Evolutionary conservation across 2,797 vertebrate genomes (phyloP).

Genomic region (Catostomus latipinnis): DNA sequence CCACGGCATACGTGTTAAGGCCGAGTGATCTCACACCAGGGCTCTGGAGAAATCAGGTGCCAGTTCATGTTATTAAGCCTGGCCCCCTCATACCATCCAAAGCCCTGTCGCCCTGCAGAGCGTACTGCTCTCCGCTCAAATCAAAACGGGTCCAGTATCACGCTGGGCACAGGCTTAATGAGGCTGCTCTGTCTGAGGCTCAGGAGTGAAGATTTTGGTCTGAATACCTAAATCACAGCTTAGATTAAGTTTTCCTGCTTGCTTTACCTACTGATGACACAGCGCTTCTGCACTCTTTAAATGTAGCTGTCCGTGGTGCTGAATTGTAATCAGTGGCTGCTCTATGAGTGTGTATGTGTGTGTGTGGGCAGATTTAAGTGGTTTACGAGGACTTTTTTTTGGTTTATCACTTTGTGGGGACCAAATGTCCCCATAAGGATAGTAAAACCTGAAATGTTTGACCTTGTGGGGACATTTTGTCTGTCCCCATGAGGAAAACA

Average conservation of each 20-base stretch:
- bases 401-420: too few species aligned
- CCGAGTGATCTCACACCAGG: slow-evolving; percentile 59
- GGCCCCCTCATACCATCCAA: slow-evolving; percentile 11
- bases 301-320: slow-evolving; percentile 53
- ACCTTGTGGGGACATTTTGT: too few species aligned
- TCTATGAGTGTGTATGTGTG: slow-evolving; percentile 1
- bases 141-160: neutral
- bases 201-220: slow-evolving; percentile 22
- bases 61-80: slow-evolving; percentile 61
- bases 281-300: slow-evolving; percentile 28
- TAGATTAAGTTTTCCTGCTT: slow-evolving; percentile 43
- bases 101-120: slow-evolving; percentile 7
- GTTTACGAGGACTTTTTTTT: too few species aligned
- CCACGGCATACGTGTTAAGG: slow-evolving; percentile 40
- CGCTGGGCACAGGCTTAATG: slow-evolving; percentile 42
- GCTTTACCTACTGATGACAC: slow-evolving; percentile 52
- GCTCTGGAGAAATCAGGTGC: slow-evolving; percentile 64
- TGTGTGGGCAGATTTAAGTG: too few species aligned
- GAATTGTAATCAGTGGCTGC: slow-evolving; percentile 56
- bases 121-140: slow-evolving; percentile 43
- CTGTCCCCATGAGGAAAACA: too few species aligned
- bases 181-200: slow-evolving; percentile 38
- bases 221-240: slow-evolving; percentile 39
- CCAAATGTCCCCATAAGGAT: too few species aligned
- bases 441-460: too few species aligned